Conservation (phyloP, 1,140 invertebrate species). For the Microplitis mediator region DNA sequence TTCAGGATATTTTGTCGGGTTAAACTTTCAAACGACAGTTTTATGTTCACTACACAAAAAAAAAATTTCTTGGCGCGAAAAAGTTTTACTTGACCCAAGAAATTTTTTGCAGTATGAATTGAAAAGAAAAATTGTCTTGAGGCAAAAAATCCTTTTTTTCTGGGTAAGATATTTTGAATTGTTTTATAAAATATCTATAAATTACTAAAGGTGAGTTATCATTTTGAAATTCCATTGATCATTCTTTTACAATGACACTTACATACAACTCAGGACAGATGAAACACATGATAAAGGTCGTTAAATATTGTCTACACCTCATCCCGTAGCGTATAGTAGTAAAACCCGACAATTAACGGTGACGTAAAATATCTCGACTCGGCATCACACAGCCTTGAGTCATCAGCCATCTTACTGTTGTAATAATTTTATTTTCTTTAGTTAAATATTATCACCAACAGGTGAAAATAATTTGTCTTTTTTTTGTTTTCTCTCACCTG, state of each 20-base stretch:
- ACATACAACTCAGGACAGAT: background rate
- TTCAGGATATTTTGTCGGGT: too few species aligned
- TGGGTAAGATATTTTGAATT: too few species aligned
- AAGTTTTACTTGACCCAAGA: too few species aligned
- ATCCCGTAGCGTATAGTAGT: background rate
- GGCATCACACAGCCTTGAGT: conserved; percentile 21
- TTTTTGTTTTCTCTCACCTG: too few species aligned
- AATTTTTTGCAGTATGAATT: too few species aligned
- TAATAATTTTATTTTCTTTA: conserved; percentile 12
- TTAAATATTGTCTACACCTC: conserved; percentile 15
- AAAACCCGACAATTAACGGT: background rate
- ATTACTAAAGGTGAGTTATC: background rate
- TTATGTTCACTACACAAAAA: too few species aligned
- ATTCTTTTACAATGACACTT: background rate
- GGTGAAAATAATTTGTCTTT: conserved; percentile 15
- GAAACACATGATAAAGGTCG: conserved; percentile 14
- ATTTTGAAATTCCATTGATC: background rate
- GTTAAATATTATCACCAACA: conserved; percentile 28
- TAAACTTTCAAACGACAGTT: too few species aligned
- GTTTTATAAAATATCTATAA: too few species aligned
- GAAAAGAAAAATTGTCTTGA: too few species aligned
- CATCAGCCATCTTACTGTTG: conserved; percentile 15
- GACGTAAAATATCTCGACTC: background rate
- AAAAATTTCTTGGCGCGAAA: too few species aligned
- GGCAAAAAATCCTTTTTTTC: too few species aligned